A percentile compares a stretch with the other conserved stretches of the same genome.
Conservation (phyloP, 2,888 invertebrate species). For the Coenonympha glycerion region DNA sequence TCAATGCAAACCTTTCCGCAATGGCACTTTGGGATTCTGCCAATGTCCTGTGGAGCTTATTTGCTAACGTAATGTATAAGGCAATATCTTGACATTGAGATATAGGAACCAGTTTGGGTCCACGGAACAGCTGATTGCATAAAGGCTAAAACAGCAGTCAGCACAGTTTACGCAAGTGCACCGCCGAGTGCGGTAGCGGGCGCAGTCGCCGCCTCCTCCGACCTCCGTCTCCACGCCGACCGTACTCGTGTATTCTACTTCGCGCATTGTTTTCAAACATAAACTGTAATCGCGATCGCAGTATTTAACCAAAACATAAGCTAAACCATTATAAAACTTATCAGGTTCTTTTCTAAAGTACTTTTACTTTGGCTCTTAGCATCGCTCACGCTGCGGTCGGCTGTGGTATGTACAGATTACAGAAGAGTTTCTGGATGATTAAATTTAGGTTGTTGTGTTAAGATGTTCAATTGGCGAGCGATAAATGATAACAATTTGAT, state of each 20-base stretch:
- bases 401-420: background rate
- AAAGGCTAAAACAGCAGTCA: constrained; percentile 46
- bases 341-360: background rate
- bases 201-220: constrained; percentile 8
- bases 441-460: background rate
- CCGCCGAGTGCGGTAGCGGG: constrained; percentile 32
- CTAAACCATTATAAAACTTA: constrained; percentile 7
- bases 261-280: constrained; percentile 15
- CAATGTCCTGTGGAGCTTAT: constrained; percentile 2
- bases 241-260: constrained; percentile 25
- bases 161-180: constrained; percentile 57
- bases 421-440: background rate
- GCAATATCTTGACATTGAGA: constrained; percentile 33
- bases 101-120: constrained; percentile 40
- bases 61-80: constrained; percentile 14
- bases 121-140: constrained; percentile 55
- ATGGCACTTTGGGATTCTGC: background rate
- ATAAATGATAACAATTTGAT: no score
- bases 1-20: background rate
- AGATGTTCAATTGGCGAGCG: constrained; percentile 24
- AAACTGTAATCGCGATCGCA: constrained; percentile 6
- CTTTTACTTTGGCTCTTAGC: background rate
- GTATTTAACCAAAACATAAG: background rate
- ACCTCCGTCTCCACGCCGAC: constrained; percentile 26
- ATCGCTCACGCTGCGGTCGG: background rate